Evolutionary conservation across 2,797 vertebrate genomes (phyloP).

Genomic region (Spizella passerina): DNA sequence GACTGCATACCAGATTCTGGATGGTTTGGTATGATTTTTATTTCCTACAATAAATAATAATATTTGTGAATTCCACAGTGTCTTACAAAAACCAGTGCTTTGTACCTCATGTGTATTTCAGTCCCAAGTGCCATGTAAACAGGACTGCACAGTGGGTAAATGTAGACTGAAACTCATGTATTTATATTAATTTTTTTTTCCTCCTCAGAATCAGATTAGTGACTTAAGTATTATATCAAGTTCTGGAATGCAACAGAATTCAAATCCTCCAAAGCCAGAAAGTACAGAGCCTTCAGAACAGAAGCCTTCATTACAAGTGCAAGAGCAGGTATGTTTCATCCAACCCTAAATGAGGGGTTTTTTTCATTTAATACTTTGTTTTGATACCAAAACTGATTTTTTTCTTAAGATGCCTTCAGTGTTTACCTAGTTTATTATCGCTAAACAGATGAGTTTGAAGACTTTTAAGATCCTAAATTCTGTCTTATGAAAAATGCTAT

Average conservation of each 20-base stretch:
- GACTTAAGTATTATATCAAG: slow-evolving; percentile 69
- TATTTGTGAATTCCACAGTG: neutral
- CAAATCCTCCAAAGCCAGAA: slow-evolving; percentile 68
- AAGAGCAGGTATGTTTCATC: slow-evolving; percentile 76
- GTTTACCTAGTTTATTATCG: rapidly evolving
- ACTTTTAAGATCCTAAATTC: neutral
- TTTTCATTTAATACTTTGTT: neutral
- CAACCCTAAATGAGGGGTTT: neutral
- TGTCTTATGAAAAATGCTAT: neutral
- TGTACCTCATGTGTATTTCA: neutral
- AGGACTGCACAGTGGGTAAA: neutral
- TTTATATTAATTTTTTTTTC: neutral
- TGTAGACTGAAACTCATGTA: neutral
- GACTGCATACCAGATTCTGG: neutral
- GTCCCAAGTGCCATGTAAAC: neutral
- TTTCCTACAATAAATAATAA: neutral
- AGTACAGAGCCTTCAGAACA: slow-evolving; percentile 63
- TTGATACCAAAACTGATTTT: neutral
- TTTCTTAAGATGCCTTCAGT: neutral
- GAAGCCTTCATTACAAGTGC: slow-evolving; percentile 51
- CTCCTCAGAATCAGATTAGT: slow-evolving; percentile 69
- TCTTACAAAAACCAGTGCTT: neutral
- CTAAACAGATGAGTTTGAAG: neutral
- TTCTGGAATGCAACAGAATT: slow-evolving; percentile 68
- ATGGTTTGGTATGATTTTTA: neutral